A percentile compares a stretch with the other conserved stretches of the same genome.
phyloP scores from a whole-genome alignment of 2,888 invertebrate species.

The Glaucopsyche alexis region DNA sequence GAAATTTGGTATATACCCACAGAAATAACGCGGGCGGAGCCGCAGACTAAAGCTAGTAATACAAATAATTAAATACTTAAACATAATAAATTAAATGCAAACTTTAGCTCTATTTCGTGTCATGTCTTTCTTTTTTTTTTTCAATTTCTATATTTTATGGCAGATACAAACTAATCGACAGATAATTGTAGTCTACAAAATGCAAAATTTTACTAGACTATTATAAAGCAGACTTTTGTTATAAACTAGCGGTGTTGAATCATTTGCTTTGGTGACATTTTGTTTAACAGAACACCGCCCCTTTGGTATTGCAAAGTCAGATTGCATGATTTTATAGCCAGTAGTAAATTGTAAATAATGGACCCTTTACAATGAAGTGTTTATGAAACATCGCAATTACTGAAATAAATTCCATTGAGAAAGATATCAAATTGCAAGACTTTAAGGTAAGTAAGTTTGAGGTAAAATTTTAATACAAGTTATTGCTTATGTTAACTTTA shows the following conservation, averaged over 20 bases:
- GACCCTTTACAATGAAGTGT: constrained; percentile 30
- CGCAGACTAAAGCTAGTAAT: no score
- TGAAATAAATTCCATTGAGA: neutral
- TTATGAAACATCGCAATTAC: neutral
- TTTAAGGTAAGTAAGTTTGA: no score
- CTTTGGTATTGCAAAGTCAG: constrained; percentile 40
- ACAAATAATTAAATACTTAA: no score
- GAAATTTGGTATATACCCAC: no score
- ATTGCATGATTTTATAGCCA: constrained; percentile 44
- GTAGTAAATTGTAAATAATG: constrained; percentile 38
- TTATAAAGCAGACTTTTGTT: neutral
- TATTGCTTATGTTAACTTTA: no score
- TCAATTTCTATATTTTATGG: neutral
- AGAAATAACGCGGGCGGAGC: no score
- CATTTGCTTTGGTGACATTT: constrained; percentile 17
- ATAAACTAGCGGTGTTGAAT: neutral
- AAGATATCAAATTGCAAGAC: no score
- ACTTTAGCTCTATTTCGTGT: no score
- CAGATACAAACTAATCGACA: neutral
- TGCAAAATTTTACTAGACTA: neutral
- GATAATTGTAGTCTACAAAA: neutral
- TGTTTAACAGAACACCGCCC: constrained; percentile 32
- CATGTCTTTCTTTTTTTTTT: neutral
- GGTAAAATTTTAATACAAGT: no score
- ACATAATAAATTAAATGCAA: no score